These are phyloP conservation scores for Aphidius colemani DNA, from an alignment of 2,888 invertebrate genomes.

Conservation along the genomic window DNA sequence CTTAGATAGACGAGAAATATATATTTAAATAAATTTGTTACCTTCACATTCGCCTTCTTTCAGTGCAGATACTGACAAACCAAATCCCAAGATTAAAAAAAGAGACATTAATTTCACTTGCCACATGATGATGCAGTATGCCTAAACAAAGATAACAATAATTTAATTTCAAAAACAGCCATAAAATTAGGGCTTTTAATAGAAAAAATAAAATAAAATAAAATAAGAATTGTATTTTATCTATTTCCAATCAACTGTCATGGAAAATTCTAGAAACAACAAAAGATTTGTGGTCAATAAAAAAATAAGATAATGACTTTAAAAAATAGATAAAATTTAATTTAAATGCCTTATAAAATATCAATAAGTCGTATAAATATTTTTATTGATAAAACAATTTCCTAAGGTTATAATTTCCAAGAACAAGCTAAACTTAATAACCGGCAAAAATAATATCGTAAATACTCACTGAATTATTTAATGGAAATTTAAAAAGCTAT, in stretches of 20 bases:
- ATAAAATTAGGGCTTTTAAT: too few relatives aligned
- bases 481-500: too few relatives aligned
- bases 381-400: neutral
- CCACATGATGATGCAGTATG: slow-evolving; percentile 41
- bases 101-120: slow-evolving; percentile 53
- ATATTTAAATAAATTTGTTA: slow-evolving; percentile 48
- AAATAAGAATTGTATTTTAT: too few relatives aligned
- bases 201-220: too few relatives aligned
- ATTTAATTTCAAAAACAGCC: too few relatives aligned
- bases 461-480: slow-evolving; percentile 29
- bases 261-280: neutral
- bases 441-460: slow-evolving; percentile 25
- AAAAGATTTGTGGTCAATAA: too few relatives aligned
- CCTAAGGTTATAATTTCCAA: neutral
- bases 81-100: slow-evolving; percentile 58
- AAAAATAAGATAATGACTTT: too few relatives aligned
- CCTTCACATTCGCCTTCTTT: slow-evolving; percentile 86
- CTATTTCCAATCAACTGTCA: neutral
- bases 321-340: too few relatives aligned
- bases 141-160: slow-evolving; percentile 21
- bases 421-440: neutral
- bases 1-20: neutral
- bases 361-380: too few relatives aligned
- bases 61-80: slow-evolving; percentile 62
- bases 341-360: too few relatives aligned